Percentiles rank a stretch among this genome's conserved stretches.
Evolutionary conservation across 1,140 invertebrate species (phyloP).

Genomic region (Popillia japonica): DNA sequence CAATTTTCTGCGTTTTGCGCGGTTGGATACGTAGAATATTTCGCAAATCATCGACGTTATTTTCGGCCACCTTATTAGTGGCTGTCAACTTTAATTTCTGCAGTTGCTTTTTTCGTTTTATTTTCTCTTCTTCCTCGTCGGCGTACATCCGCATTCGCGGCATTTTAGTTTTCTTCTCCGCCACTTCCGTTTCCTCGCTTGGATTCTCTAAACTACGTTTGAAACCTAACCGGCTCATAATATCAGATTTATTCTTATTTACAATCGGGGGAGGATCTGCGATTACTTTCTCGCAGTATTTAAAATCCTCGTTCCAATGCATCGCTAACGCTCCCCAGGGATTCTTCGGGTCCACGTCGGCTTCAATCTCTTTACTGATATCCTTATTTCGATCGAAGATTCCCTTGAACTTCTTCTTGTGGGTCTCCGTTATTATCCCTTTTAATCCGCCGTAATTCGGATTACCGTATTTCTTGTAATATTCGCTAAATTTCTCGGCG

Average conservation of each 20-base stretch:
- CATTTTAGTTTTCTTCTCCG: constrained; percentile 71
- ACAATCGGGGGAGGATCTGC: neutral
- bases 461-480: constrained; percentile 72
- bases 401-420: constrained; percentile 65
- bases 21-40: constrained; percentile 49
- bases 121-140: constrained; percentile 82
- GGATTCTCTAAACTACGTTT: constrained; percentile 55
- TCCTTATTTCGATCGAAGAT: constrained; percentile 62
- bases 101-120: constrained; percentile 59
- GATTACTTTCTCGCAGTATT: constrained; percentile 51
- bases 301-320: constrained; percentile 72
- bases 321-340: constrained; percentile 76
- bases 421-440: constrained; percentile 54
- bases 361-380: constrained; percentile 47
- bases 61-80: constrained; percentile 45
- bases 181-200: constrained; percentile 63
- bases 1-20: constrained; percentile 41
- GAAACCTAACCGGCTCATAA: constrained; percentile 62
- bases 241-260: constrained; percentile 36
- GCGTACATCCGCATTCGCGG: constrained; percentile 86
- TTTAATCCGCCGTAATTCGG: constrained; percentile 69
- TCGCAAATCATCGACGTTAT: constrained; percentile 49
- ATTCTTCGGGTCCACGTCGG: constrained; percentile 65
- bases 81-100: constrained; percentile 54
- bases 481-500: constrained; percentile 69